Conservation (phyloP, 2,888 invertebrate species). For the Endomychus coccineus region DNA sequence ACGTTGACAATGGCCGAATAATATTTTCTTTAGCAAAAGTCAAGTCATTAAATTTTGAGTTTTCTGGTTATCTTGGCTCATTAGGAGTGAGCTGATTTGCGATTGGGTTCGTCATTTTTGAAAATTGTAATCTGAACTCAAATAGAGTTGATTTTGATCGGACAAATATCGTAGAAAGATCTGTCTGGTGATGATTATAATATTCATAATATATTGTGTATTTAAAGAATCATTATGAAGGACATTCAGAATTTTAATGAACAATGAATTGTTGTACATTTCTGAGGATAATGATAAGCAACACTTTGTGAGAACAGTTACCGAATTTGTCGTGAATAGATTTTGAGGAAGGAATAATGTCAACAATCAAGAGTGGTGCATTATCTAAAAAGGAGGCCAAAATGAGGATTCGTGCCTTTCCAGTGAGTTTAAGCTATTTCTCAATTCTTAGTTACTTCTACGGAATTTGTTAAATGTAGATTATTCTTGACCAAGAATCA, state of each 20-base stretch:
- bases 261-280: too few species aligned
- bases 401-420: slow-evolving; percentile 97
- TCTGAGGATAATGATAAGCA: too few species aligned
- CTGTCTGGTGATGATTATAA: too few species aligned
- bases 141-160: too few species aligned
- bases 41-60: slow-evolving; percentile 14
- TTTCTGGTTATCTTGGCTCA: not conserved
- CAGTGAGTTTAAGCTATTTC: slow-evolving; percentile 83
- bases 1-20: slow-evolving; percentile 27
- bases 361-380: slow-evolving; percentile 64
- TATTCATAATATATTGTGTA: too few species aligned
- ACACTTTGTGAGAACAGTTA: not conserved
- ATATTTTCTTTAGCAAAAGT: slow-evolving; percentile 13
- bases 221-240: too few species aligned
- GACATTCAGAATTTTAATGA: too few species aligned
- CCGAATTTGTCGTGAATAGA: not conserved
- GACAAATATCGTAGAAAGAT: too few species aligned
- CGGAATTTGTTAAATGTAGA: too few species aligned
- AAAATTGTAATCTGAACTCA: not conserved
- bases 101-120: not conserved
- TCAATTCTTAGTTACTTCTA: too few species aligned
- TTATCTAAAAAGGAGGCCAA: slow-evolving; percentile 88
- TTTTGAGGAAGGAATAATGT: slow-evolving; percentile 23
- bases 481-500: too few species aligned
- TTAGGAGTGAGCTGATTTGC: not conserved